Evolutionary conservation across 2,113 vertebrate genomes (phyloP), one percentile per base, ranked within the genome.

Genomic region (Hucho hucho): DNA sequence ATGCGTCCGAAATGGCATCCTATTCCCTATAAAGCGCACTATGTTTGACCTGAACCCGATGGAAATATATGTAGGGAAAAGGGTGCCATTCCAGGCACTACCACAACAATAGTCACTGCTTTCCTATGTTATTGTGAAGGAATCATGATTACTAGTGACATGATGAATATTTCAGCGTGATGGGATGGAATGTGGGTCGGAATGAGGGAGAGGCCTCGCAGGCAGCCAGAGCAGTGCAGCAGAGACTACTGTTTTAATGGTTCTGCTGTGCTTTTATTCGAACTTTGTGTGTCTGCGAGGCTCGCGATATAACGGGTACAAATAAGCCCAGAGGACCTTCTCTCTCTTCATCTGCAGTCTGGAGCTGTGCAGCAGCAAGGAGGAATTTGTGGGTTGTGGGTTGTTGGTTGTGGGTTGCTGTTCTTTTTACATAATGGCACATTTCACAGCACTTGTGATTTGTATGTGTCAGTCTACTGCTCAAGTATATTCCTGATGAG

Each of bases 151-250:
- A 64, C 77, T 72, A 59, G 67, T 3, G 64, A 85, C 80, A 79
- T 59, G 1, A 84, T 84, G 78, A 87, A 86, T 86, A 81, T 85
- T 84, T 88, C 80, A 84, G 83, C 9, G 47, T 76, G 73, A 63
- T 84, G 77, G 75, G 86, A 83, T 64, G 75, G 79, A 79, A 79
- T 84, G 82, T 88, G 87, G 86, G 89, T 89, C 85, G 67, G 76
- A 69, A 22, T 46, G 69, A 87, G 84, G 80, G 84, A 43, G 22
- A 85, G 82, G 79, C 83, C 88, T 84, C 77, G 81, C 67, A 74
- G 83, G 47, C 47, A 49, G 14, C 14, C 47, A 80, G 74, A 82
- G 73, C 1, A 32, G 32, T 24, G 2, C 37, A 37, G 37, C 37
- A 46, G 28, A 67, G 26, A 20, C 26, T n/a, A 49, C 70, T 75